Percentiles rank a stretch among this genome's conserved stretches.
These are phyloP conservation scores for Amiota communis DNA, from an alignment of 2,888 invertebrate species.

Conservation along the genomic window DNA sequence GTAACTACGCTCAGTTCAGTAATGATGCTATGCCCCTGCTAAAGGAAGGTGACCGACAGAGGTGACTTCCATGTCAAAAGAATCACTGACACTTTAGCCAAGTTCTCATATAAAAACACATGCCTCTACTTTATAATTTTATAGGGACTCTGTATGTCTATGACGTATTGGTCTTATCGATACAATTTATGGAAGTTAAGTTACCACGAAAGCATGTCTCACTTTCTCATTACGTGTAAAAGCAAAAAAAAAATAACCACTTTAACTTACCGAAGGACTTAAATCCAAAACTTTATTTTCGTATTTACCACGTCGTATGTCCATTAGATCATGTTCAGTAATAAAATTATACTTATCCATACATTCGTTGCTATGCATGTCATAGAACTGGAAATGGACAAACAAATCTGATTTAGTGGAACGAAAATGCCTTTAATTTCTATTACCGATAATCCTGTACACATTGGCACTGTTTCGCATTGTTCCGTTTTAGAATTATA, in stretches of 20 bases:
- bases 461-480: slow-evolving; percentile 58
- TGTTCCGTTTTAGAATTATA: slow-evolving; percentile 70
- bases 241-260: background rate
- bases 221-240: too few relatives aligned
- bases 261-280: background rate
- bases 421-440: background rate
- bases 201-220: too few relatives aligned
- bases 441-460: slow-evolving; percentile 33
- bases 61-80: too few relatives aligned
- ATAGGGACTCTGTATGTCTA: too few relatives aligned
- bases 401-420: background rate
- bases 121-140: too few relatives aligned
- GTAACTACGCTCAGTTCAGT: too few relatives aligned
- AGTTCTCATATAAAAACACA: too few relatives aligned
- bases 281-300: slow-evolving; percentile 47
- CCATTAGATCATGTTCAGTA: slow-evolving; percentile 52
- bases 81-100: too few relatives aligned
- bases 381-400: slow-evolving; percentile 42
- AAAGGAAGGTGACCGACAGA: too few relatives aligned
- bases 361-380: slow-evolving; percentile 55
- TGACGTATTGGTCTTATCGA: too few relatives aligned
- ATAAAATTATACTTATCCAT: slow-evolving; percentile 47
- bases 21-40: too few relatives aligned
- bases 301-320: slow-evolving; percentile 47
- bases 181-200: too few relatives aligned